Evolutionary conservation across 2,113 vertebrate genomes (phyloP).

Genomic region (Solea senegalensis): DNA sequence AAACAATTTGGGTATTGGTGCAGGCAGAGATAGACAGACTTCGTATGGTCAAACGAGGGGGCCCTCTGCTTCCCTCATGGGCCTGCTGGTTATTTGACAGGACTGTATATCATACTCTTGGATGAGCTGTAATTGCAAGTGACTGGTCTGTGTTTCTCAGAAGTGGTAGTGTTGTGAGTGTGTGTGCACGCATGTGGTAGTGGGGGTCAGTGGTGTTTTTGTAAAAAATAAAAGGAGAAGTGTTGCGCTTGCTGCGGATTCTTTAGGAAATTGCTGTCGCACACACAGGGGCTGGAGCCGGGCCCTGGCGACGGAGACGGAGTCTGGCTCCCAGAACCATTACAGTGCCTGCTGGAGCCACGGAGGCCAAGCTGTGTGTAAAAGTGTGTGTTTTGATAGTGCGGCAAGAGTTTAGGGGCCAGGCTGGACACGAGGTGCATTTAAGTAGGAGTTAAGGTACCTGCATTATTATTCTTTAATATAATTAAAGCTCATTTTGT

Average conservation of each 20-base stretch:
- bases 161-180: slow-evolving; percentile 24
- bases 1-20: background rate
- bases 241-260: slow-evolving; percentile 85
- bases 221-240: slow-evolving; percentile 85
- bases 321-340: slow-evolving; percentile 63
- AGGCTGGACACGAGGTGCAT: slow-evolving; percentile 3
- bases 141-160: slow-evolving; percentile 64
- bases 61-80: slow-evolving; percentile 17
- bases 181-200: slow-evolving; percentile 8
- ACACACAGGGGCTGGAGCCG: slow-evolving; percentile 81
- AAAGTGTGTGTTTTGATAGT: slow-evolving; percentile 52
- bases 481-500: background rate
- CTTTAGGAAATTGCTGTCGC: slow-evolving; percentile 90
- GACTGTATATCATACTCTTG: slow-evolving; percentile 67
- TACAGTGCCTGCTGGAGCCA: slow-evolving; percentile 54
- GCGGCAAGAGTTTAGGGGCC: slow-evolving; percentile 17
- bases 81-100: slow-evolving; percentile 51
- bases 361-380: slow-evolving; percentile 44
- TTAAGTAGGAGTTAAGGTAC: background rate
- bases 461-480: background rate
- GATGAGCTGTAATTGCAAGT: slow-evolving; percentile 67
- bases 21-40: slow-evolving; percentile 4
- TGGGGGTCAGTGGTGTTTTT: slow-evolving; percentile 79
- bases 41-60: slow-evolving; percentile 11
- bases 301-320: slow-evolving; percentile 72